phyloP scores from a whole-genome alignment of 2,797 vertebrate species.

The Parotocinclus haroldoi region DNA sequence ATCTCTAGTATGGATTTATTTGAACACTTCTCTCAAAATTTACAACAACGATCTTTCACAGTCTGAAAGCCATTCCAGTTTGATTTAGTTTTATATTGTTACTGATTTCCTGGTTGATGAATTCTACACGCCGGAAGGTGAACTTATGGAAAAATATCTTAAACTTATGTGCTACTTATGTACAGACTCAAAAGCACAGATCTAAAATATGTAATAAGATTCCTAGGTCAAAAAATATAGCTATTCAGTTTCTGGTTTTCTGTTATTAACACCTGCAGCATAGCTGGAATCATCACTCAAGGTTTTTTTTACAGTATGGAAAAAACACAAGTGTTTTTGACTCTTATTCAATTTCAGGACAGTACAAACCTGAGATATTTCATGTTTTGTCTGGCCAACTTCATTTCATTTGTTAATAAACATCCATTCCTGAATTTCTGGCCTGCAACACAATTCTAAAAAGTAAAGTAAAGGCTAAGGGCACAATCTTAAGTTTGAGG shows the following conservation, averaged over 20 bases:
- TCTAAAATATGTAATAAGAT: background rate
- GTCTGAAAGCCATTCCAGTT: conserved; percentile 56
- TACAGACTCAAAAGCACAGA: background rate
- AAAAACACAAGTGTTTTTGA: too few species aligned
- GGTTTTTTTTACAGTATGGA: conserved; percentile 63
- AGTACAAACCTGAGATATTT: too few species aligned
- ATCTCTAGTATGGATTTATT: conserved; percentile 67
- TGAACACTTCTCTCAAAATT: conserved; percentile 63
- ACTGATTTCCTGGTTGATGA: conserved; percentile 61
- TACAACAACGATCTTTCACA: conserved; percentile 68
- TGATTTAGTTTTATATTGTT: conserved; percentile 56
- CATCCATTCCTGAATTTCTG: too few species aligned
- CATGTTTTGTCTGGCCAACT: too few species aligned
- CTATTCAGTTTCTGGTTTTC: conserved; percentile 49
- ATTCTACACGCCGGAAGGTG: conserved; percentile 60
- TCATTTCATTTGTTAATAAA: too few species aligned
- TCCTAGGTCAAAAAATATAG: conserved; percentile 37
- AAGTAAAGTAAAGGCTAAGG: too few species aligned
- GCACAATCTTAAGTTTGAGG: too few species aligned
- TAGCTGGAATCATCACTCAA: conserved; percentile 56
- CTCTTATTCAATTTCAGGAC: too few species aligned
- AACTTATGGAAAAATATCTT: too few species aligned
- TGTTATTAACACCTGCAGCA: conserved; percentile 53
- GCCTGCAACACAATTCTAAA: too few species aligned
- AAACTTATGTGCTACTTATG: conserved; percentile 45